Evolutionary conservation across 2,888 invertebrate species (phyloP).

Genomic region (Agrypnus murinus): DNA sequence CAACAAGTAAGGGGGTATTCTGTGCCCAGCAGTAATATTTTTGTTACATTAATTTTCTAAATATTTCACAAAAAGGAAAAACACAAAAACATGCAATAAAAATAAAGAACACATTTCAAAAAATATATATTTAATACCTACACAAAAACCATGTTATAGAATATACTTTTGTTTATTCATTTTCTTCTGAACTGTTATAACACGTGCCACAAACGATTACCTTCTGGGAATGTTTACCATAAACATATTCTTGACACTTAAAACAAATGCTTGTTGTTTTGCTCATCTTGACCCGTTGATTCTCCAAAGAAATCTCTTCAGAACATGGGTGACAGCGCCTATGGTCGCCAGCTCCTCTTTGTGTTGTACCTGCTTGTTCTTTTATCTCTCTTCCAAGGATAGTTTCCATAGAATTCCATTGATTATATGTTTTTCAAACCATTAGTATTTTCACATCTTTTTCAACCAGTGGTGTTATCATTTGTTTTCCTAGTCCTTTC

Average conservation of each 20-base stretch:
- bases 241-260: constrained; percentile 1
- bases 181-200: constrained; percentile 3
- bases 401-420: no score
- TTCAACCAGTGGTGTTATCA: background rate
- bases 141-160: background rate
- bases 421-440: no score
- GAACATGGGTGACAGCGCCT: no score
- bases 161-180: constrained; percentile 1
- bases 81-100: no score
- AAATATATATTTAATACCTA: background rate
- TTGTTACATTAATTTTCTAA: no score
- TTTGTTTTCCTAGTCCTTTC: constrained; percentile 2
- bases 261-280: background rate
- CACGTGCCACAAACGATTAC: constrained; percentile 13
- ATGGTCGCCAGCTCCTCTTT: no score
- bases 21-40: no score
- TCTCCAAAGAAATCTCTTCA: background rate
- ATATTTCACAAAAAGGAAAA: no score
- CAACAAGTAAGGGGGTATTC: no score
- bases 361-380: no score
- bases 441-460: background rate
- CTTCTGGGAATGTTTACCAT: constrained; percentile 11
- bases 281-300: background rate
- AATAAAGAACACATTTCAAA: no score
- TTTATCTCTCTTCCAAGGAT: no score